Evolutionary conservation across 2,113 vertebrate genomes (phyloP), one percentile per base, ranked within the genome.

Genomic region (Entelurus aequoreus): DNA sequence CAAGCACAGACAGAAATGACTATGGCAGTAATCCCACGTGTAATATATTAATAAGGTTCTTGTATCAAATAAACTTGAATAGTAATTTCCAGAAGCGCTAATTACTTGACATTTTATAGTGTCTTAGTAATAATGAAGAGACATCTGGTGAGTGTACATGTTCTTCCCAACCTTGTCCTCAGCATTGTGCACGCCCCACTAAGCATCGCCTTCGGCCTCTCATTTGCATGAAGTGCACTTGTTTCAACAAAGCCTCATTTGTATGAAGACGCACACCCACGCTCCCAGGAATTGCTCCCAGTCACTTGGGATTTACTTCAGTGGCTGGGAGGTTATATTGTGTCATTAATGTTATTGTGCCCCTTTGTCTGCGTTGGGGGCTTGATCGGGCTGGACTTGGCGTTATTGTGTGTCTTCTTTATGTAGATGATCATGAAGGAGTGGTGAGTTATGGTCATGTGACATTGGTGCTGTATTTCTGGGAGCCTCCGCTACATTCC

Each of bases 141-240:
- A 36, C 11, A 61, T 40, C 62, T 55, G 36, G 42, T 28, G 5
- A 63, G 21, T 19, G 37, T 49, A 59, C 68, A 55, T 68, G 64
- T 65, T 70, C 71, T 62, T 72, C 64, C 64, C 51, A 54, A 54
- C 58, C 69, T 63, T 8, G 66, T 75, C 68, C 65, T 67, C 65
- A 52, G 63, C 65, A 12, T 48, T n/a, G 63, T 63, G 66, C 68
- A 78, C 54, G 63, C 68, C 74, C 62, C 68, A 60, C 75, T 79
- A 19, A 79, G 72, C 82, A 63, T 73, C 4, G 50, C 73, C 15
- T 6, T 19, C 35, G 68, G 77, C 72, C 62, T 72, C 54, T 82
- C 61, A 86, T 84, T 84, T 84, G 75, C 84, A 86, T 84, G 63
- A 77, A 78, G 78, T 62, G 62, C 75, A 77, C 50, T 82, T 74